Evolutionary conservation across 2,888 invertebrate genomes (phyloP).

Genomic region (Drosophila mettleri): DNA sequence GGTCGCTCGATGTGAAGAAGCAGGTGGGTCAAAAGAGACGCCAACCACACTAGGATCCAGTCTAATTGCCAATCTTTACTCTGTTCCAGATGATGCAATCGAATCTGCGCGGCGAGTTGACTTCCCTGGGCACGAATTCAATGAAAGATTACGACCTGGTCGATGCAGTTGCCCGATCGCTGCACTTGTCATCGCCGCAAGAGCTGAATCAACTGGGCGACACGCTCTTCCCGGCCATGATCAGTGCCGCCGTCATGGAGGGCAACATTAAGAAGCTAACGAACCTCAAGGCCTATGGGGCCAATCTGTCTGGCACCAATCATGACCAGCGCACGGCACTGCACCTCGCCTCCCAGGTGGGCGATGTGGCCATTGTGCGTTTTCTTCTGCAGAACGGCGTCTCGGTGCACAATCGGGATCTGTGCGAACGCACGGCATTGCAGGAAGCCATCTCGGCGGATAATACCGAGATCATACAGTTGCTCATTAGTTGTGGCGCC

Average conservation of each 20-base stretch:
- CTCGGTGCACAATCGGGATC: slow-evolving; percentile 92
- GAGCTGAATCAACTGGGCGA: slow-evolving; percentile 87
- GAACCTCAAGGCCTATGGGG: slow-evolving; percentile 87
- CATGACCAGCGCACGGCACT: slow-evolving; percentile 92
- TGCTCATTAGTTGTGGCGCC: slow-evolving; percentile 91
- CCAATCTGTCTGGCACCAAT: slow-evolving; percentile 90
- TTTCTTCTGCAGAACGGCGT: slow-evolving; percentile 92
- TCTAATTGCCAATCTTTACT: not conserved
- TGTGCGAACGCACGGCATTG: slow-evolving; percentile 89
- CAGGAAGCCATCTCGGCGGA: slow-evolving; percentile 89
- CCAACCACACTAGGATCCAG: not conserved
- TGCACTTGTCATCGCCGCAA: slow-evolving; percentile 86
- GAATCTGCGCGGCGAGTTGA: slow-evolving; percentile 93
- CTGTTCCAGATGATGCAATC: slow-evolving; percentile 89
- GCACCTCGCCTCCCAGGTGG: slow-evolving; percentile 91
- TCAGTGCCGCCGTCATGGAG: slow-evolving; percentile 88
- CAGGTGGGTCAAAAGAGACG: slow-evolving; percentile 85
- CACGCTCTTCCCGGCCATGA: slow-evolving; percentile 89
- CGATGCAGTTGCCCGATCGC: slow-evolving; percentile 87
- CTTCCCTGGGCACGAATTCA: slow-evolving; percentile 83
- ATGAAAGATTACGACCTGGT: slow-evolving; percentile 86
- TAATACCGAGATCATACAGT: slow-evolving; percentile 87
- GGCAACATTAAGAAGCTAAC: slow-evolving; percentile 86
- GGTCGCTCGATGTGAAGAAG: slow-evolving; percentile 88
- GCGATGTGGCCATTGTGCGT: slow-evolving; percentile 89